A percentile compares a stretch with the other conserved stretches of the same genome.
Conservation (phyloP, 2,797 vertebrate genomes). For the Bradypodion ventrale region DNA sequence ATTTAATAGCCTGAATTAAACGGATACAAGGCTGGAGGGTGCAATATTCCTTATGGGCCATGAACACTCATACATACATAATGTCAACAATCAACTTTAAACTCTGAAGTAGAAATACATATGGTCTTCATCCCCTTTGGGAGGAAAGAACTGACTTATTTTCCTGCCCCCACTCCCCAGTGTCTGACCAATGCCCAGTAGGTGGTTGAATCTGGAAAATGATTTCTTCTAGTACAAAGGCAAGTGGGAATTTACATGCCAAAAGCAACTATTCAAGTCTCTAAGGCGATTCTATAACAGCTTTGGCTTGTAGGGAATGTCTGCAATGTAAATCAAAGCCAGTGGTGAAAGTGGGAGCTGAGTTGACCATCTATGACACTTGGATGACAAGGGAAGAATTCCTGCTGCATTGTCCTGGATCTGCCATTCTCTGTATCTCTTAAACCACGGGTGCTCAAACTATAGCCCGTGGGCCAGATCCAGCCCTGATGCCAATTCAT, state of each 20-base stretch:
- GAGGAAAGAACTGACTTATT: not conserved
- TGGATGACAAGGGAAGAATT: not conserved
- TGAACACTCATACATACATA: not conserved
- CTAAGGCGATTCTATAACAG: not conserved
- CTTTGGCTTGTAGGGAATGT: not conserved
- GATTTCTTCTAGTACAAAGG: not conserved
- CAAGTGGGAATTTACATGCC: not conserved
- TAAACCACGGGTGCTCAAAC: no score
- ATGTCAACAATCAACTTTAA: no score
- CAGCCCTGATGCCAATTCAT: no score
- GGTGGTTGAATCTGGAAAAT: not conserved
- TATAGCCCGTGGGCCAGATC: no score
- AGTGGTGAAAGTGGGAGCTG: no score
- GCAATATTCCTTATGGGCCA: not conserved
- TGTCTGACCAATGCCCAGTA: not conserved
- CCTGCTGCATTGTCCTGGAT: not conserved
- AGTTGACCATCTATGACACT: not conserved
- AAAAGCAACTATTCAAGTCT: not conserved
- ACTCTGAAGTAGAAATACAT: no score
- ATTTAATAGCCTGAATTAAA: no score
- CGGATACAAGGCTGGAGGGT: no score
- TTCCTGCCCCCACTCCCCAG: not conserved
- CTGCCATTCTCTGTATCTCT: not conserved
- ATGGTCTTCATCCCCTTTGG: not conserved
- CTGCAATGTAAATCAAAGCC: not conserved